Evolutionary conservation across 2,888 invertebrate genomes (phyloP).

Genomic region (Agrochola lychnidis): DNA sequence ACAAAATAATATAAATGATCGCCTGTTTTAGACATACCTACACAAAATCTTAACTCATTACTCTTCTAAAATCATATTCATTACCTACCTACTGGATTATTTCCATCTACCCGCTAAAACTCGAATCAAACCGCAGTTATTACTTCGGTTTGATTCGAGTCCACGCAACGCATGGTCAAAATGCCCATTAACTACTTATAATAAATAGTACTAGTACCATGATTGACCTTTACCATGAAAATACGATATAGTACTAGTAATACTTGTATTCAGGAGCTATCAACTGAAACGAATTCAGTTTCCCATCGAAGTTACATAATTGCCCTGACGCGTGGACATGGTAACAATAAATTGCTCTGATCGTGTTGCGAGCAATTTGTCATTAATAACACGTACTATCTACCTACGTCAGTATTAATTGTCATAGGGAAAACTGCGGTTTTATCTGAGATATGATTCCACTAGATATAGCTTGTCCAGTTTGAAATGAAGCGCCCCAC

Average conservation of each 20-base stretch:
- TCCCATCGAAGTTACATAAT: constrained; percentile 53
- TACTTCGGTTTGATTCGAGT: too few relatives aligned
- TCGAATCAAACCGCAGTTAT: background rate
- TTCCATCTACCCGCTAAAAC: background rate
- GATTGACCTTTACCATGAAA: constrained; percentile 48
- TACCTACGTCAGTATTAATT: constrained; percentile 46
- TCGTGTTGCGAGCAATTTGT: constrained; percentile 23
- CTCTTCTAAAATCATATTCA: background rate
- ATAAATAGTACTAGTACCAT: constrained; percentile 24
- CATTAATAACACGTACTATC: constrained; percentile 18
- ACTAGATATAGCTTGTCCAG: background rate
- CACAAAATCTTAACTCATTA: background rate
- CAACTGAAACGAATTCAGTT: constrained; percentile 59
- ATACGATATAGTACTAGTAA: constrained; percentile 36
- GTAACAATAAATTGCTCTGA: constrained; percentile 43
- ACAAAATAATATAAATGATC: background rate
- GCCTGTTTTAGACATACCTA: background rate
- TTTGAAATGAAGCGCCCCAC: too few relatives aligned
- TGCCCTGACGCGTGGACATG: constrained; percentile 43
- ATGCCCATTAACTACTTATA: constrained; percentile 18
- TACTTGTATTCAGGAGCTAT: constrained; percentile 53
- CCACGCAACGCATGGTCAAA: background rate
- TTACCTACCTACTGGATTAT: background rate
- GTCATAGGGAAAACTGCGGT: constrained; percentile 22
- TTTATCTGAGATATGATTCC: constrained; percentile 37